phyloP scores from a whole-genome alignment of 2,113 vertebrate species.

The Hemibagrus wyckioides region DNA sequence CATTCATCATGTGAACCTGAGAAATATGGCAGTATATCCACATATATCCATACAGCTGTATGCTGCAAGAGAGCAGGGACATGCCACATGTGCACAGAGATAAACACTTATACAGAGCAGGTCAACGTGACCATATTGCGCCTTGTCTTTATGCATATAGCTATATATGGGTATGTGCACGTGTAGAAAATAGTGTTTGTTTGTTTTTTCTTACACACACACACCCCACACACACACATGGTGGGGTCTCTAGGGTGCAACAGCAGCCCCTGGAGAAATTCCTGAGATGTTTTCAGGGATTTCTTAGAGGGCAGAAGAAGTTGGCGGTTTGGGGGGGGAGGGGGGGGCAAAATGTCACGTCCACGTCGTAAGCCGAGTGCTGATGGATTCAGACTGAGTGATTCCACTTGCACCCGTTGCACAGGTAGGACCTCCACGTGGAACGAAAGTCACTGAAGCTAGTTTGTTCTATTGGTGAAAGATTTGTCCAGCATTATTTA shows the following conservation, averaged over 20 bases:
- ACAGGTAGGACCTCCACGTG: background rate
- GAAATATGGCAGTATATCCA: background rate
- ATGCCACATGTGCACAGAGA: background rate
- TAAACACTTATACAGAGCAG: background rate
- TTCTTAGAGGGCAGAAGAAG: slow-evolving; percentile 37
- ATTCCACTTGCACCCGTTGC: background rate
- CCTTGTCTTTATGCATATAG: background rate
- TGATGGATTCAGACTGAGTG: slow-evolving; percentile 8
- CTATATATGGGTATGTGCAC: background rate
- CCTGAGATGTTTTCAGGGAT: slow-evolving; percentile 65
- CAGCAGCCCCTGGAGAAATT: slow-evolving; percentile 67
- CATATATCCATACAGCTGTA: background rate
- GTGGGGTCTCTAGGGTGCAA: slow-evolving; percentile 40
- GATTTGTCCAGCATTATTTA: background rate
- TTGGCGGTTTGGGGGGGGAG: no score
- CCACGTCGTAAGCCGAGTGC: no score
- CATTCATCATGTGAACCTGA: background rate
- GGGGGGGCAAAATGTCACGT: background rate
- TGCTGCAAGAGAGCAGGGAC: background rate
- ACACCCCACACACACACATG: background rate
- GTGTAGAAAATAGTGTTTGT: background rate
- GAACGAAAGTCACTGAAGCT: background rate
- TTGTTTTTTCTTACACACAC: background rate
- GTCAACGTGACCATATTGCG: background rate
- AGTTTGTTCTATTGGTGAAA: background rate